Evolutionary conservation across 2,888 invertebrate species (phyloP).

Genomic region (Quadriops clusia): DNA sequence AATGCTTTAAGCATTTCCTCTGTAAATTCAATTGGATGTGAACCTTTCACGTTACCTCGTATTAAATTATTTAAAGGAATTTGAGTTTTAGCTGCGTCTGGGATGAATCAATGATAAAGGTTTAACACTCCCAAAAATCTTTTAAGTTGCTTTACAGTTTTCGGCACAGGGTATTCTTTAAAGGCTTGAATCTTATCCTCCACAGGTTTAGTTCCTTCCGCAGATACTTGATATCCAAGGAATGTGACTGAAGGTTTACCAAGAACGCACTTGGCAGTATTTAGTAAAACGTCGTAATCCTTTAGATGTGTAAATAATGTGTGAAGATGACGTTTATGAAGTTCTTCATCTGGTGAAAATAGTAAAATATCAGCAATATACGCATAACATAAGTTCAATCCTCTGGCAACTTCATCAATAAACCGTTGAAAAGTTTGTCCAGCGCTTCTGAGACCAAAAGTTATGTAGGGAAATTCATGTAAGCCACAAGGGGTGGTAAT

Average conservation of each 20-base stretch:
- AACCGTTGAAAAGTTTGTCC: conserved; percentile 31
- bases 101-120: conserved; percentile 24
- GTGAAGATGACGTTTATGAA: conserved; percentile 1
- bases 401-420: conserved; percentile 24
- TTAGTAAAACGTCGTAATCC: no score
- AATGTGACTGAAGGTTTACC: neutral
- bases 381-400: conserved; percentile 23
- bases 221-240: neutral
- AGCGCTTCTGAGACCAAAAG: conserved; percentile 31
- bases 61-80: conserved; percentile 25
- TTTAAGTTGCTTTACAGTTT: conserved; percentile 4
- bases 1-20: conserved; percentile 1
- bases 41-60: no score
- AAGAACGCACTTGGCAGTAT: conserved; percentile 3
- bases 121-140: conserved; percentile 3
- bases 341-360: neutral
- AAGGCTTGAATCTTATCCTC: neutral
- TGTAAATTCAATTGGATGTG: no score
- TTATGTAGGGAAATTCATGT: conserved; percentile 23
- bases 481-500: conserved; percentile 18
- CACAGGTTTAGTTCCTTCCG: neutral
- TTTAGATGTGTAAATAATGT: conserved; percentile 2
- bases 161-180: neutral
- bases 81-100: conserved; percentile 25
- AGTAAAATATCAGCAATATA: conserved; percentile 5